Conservation (phyloP, 2,113 vertebrate species). For the Toxotes chatareus region DNA sequence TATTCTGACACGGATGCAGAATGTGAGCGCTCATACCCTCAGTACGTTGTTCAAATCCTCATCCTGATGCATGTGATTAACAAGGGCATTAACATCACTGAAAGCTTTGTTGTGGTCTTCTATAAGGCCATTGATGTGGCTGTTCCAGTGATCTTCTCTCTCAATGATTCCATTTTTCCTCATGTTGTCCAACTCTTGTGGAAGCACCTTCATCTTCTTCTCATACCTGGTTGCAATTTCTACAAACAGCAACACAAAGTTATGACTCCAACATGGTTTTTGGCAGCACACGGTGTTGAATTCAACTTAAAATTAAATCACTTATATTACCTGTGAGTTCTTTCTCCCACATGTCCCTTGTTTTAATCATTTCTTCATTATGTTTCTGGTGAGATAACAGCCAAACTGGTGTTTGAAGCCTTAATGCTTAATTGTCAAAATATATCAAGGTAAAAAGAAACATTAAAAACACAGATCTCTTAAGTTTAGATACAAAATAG, state of each 20-base stretch:
- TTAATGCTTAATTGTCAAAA: not conserved
- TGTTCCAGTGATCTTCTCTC: constrained; percentile 88
- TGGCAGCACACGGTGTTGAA: not conserved
- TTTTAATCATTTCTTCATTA: constrained; percentile 83
- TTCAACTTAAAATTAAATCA: not conserved
- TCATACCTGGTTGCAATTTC: constrained; percentile 87
- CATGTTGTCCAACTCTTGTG: constrained; percentile 85
- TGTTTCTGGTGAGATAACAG: constrained; percentile 87
- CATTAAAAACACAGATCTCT: not conserved
- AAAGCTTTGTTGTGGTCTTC: constrained; percentile 86
- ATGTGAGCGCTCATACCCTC: constrained; percentile 83
- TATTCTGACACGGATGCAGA: not conserved
- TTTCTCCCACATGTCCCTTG: constrained; percentile 84
- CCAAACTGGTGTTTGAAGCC: not conserved
- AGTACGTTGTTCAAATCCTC: constrained; percentile 83
- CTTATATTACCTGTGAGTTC: constrained; percentile 86
- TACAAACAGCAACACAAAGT: constrained; percentile 63
- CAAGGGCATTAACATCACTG: constrained; percentile 84
- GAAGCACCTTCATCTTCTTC: constrained; percentile 85
- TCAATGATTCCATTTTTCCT: constrained; percentile 87
- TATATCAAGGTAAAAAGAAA: not conserved
- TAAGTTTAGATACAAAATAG: not conserved
- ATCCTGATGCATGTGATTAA: constrained; percentile 85
- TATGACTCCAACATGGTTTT: not conserved
- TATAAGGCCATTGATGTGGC: constrained; percentile 85